Evolutionary conservation across 2,113 vertebrate species (phyloP), one percentile per base, ranked within the genome.

Genomic region (Spea bombifrons): DNA sequence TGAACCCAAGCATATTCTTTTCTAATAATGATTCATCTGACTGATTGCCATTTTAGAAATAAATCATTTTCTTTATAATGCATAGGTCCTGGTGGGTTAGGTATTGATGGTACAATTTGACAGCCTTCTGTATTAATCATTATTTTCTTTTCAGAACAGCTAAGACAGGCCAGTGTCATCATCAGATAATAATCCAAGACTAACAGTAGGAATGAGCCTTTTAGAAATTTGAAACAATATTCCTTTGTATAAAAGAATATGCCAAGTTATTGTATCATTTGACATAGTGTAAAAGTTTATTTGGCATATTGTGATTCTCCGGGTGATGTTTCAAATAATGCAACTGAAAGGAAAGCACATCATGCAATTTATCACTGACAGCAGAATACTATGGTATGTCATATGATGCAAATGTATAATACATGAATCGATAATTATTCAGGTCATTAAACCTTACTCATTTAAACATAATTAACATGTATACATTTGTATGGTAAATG

Each of bases 161-260:
- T 8, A 59, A 59, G 55, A 59, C 12, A 13, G 55, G 55, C 15
- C 55, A 59, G 9, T 59, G 55, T 59, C 55, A 59, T 59, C 55
- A 59, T 13, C 55, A 59, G 55, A 59, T 59, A 59, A 59, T 59
- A 59, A 59, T 59, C 15, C 55, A 59, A 59, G 55, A 59, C 55
- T 59, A 59, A 59, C 12, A 59, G 55, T 59, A 59, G 15, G 12
- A 59, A 59, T 59, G 10, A 13, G 55, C 55, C 55, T 13, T 59
- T 59, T 59, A 59, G 55, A 13, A 59, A 59, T 59, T 59, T 59
- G 55, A 59, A 59, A 59, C 55, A 59, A 59, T 59, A 59, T 59
- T 4, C 55, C 10, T 13, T 9, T 59, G 12, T 59, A 59, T 59
- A 59, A 59, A 59, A 13, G 12, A 5, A 59, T 59, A 59, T 59